phyloP scores from a whole-genome alignment of 30 jellyfish, hydroid and myxozoan species.

The Turritopsis dohrnii region DNA sequence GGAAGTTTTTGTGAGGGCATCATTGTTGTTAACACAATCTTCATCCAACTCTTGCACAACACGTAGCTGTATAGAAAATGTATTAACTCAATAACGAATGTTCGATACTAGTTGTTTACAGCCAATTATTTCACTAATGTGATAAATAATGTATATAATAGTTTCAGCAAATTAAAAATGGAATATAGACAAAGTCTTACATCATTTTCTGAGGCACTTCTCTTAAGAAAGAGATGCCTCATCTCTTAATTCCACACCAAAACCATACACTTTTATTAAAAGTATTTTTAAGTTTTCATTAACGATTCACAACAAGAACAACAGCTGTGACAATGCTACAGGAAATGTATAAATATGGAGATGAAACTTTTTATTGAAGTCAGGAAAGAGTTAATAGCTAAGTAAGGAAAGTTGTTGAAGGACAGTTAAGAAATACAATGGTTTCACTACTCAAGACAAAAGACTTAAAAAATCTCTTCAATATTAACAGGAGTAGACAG shows the following conservation, averaged over 20 bases:
- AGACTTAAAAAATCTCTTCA: neutral
- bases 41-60: conserved; percentile 58
- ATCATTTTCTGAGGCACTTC: neutral
- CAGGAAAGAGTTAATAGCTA: neutral
- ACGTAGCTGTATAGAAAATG: conserved; percentile 36
- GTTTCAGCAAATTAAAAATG: too few species aligned
- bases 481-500: neutral
- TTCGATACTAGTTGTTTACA: too few species aligned
- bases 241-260: neutral
- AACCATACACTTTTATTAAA: neutral
- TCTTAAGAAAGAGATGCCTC: neutral
- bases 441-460: neutral
- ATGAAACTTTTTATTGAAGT: neutral
- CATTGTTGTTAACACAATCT: conserved; percentile 1
- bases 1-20: neutral
- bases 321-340: neutral
- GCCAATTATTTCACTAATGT: too few species aligned
- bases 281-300: neutral
- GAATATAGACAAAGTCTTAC: neutral
- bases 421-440: neutral
- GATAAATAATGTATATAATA: too few species aligned
- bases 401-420: neutral
- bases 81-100: too few species aligned
- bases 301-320: neutral
- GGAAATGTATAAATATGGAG: neutral